Evolutionary conservation across 2,888 invertebrate species (phyloP).

Genomic region (Philopedon plagiatum): DNA sequence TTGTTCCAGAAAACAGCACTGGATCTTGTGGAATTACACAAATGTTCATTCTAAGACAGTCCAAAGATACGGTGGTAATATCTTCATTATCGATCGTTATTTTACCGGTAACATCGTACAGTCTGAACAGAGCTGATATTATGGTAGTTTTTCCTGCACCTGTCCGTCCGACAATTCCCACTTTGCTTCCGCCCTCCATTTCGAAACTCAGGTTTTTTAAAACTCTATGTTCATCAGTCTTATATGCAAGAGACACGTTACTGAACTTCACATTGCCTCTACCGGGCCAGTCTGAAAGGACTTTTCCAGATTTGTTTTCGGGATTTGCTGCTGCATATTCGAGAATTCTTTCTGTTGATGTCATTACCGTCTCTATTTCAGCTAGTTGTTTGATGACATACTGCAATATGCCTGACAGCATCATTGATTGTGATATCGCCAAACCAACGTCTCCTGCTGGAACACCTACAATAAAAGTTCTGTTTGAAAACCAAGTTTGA

Average conservation of each 20-base stretch:
- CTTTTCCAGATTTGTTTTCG: conserved; percentile 66
- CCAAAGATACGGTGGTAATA: background rate
- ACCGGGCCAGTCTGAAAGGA: conserved; percentile 75
- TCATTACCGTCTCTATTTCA: conserved; percentile 81
- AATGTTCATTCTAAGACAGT: conserved; percentile 69
- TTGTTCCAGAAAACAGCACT: conserved; percentile 84
- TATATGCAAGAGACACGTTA: conserved; percentile 80
- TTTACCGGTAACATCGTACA: conserved; percentile 26
- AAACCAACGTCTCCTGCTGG: conserved; percentile 65
- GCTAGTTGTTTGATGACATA: conserved; percentile 83
- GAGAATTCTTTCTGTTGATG: conserved; percentile 88
- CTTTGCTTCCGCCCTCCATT: conserved; percentile 79
- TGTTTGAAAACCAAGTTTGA: no score
- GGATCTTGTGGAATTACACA: conserved; percentile 75
- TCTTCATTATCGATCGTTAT: conserved; percentile 30
- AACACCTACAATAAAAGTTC: conserved; percentile 53
- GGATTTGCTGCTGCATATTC: conserved; percentile 83
- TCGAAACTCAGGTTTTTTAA: conserved; percentile 66
- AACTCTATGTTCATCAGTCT: conserved; percentile 78
- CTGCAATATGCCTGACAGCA: conserved; percentile 70
- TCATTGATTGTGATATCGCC: conserved; percentile 65
- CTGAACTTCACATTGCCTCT: conserved; percentile 78
- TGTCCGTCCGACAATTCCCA: conserved; percentile 85
- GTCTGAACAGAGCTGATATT: conserved; percentile 64
- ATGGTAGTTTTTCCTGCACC: conserved; percentile 87